phyloP scores from a whole-genome alignment of 2,113 vertebrate species.

The Tenebrosternarchus preto region DNA sequence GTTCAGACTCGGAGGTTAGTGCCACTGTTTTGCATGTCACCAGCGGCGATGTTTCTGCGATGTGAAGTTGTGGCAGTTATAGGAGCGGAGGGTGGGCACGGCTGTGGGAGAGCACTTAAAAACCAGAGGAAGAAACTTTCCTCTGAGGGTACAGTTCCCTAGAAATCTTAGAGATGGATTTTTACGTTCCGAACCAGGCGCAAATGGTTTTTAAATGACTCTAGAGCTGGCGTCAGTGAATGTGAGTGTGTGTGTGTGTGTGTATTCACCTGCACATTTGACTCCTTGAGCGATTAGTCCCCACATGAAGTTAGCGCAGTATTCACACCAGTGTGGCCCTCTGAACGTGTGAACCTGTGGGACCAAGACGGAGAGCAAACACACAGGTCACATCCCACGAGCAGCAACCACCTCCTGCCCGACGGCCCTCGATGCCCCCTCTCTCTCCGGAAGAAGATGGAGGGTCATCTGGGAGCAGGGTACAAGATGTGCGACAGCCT shows the following conservation, averaged over 20 bases:
- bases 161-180: no score
- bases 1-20: no score
- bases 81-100: no score
- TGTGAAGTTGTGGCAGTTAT: no score
- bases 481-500: neutral
- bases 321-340: slow-evolving; percentile 98
- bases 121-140: no score
- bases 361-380: slow-evolving; percentile 52
- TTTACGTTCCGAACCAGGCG: no score
- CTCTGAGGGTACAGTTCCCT: no score
- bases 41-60: no score
- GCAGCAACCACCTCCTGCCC: neutral
- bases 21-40: no score
- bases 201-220: neutral
- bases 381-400: neutral
- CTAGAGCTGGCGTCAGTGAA: neutral
- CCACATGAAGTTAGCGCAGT: slow-evolving; percentile 99
- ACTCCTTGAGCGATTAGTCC: slow-evolving; percentile 98
- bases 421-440: neutral
- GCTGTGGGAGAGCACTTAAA: no score
- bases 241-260: slow-evolving; percentile 8
- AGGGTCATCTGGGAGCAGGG: neutral
- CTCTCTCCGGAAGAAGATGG: neutral
- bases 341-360: slow-evolving; percentile 95
- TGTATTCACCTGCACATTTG: slow-evolving; percentile 90